Evolutionary conservation across 1,140 invertebrate genomes (phyloP).

Genomic region (Hycleus phaleratus): DNA sequence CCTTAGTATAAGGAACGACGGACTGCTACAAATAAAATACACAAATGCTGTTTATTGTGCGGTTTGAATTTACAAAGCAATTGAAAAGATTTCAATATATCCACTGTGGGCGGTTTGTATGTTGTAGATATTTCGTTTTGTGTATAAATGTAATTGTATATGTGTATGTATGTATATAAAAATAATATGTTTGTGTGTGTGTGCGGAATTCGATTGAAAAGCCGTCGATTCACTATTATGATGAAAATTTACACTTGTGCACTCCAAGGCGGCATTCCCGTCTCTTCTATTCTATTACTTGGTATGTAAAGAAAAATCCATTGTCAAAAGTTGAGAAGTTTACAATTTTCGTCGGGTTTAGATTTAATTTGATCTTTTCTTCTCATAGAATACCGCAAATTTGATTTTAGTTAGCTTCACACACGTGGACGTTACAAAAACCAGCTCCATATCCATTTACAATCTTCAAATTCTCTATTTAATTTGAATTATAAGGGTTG

Average conservation of each 20-base stretch:
- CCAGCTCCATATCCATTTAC: too few relatives aligned
- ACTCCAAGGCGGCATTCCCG: constrained; percentile 37
- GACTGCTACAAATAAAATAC: constrained; percentile 40
- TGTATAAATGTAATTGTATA: constrained; percentile 1
- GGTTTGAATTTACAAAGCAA: constrained; percentile 42
- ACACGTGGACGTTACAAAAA: too few relatives aligned
- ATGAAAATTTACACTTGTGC: constrained; percentile 43
- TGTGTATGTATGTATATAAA: constrained; percentile 6
- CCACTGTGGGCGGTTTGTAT: constrained; percentile 34
- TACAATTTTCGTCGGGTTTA: constrained; percentile 26
- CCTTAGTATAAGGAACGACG: constrained; percentile 29
- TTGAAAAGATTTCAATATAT: constrained; percentile 42
- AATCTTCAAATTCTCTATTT: too few relatives aligned
- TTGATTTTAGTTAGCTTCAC: too few relatives aligned
- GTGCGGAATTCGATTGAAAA: constrained; percentile 20
- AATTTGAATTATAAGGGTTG: too few relatives aligned
- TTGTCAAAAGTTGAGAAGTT: constrained; percentile 34
- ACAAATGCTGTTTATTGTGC: constrained; percentile 35
- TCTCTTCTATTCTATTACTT: constrained; percentile 20
- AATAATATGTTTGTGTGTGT: neutral
- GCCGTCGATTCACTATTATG: constrained; percentile 33
- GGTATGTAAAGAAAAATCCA: constrained; percentile 15
- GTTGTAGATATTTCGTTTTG: constrained; percentile 20
- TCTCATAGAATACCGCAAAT: constrained; percentile 1
- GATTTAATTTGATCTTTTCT: constrained; percentile 35